These are phyloP conservation scores for Festucalex cinctus DNA, from an alignment of 2,113 vertebrate genomes.

Conservation along the genomic window DNA sequence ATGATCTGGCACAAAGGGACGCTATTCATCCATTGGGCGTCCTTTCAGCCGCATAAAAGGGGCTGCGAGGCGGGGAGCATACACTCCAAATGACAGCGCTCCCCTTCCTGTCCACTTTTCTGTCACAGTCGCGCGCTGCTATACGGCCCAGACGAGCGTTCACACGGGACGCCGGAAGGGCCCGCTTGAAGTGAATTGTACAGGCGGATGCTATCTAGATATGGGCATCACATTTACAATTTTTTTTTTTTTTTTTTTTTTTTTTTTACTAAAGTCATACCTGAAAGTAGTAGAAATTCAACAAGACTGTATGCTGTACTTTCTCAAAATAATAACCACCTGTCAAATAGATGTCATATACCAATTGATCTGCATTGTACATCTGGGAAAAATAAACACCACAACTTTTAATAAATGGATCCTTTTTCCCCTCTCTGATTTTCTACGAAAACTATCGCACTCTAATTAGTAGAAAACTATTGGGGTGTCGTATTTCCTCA, in stretches of 20 bases:
- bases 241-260: neutral
- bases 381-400: neutral
- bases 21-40: constrained; percentile 54
- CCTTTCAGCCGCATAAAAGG: constrained; percentile 41
- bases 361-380: neutral
- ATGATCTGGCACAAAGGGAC: constrained; percentile 43
- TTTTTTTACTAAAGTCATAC: neutral
- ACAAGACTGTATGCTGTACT: neutral
- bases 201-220: constrained; percentile 10
- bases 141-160: constrained; percentile 6
- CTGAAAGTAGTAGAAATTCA: constrained; percentile 1
- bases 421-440: neutral
- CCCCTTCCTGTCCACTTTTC: constrained; percentile 43
- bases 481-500: too few relatives aligned
- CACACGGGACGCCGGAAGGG: constrained; percentile 28
- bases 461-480: neutral
- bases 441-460: neutral
- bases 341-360: neutral
- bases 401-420: neutral
- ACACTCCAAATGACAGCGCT: constrained; percentile 54
- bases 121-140: constrained; percentile 39
- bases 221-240: constrained; percentile 20
- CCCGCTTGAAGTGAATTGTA: constrained; percentile 18
- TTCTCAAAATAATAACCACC: neutral
- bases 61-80: constrained; percentile 41